A percentile compares a stretch with the other conserved stretches of the same genome.
phyloP scores from a whole-genome alignment of 2,113 vertebrate genomes.

The Heptranchias perlo region DNA sequence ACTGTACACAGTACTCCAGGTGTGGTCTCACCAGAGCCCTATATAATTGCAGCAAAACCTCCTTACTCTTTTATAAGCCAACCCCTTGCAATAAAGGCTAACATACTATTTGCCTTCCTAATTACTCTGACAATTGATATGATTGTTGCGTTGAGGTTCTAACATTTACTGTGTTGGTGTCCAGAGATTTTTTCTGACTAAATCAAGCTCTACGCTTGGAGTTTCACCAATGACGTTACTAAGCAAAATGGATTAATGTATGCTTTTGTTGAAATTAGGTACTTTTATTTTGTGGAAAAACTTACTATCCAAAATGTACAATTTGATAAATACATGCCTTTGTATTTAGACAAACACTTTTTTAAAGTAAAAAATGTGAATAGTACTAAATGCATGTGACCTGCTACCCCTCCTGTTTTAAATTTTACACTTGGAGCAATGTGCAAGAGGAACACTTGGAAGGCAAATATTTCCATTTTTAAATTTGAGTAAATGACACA shows the following conservation, averaged over 20 bases:
- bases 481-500: background rate
- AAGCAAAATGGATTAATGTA: background rate
- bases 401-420: background rate
- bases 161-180: background rate
- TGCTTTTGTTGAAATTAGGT: background rate
- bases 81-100: too few relatives aligned
- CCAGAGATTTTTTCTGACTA: background rate
- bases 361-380: background rate
- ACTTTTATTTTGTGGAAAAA: background rate
- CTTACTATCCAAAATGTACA: background rate
- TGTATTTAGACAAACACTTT: background rate
- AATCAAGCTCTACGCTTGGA: background rate
- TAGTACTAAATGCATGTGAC: background rate
- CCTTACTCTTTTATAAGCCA: too few relatives aligned
- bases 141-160: background rate
- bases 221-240: background rate
- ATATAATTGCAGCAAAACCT: too few relatives aligned
- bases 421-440: background rate
- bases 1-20: too few relatives aligned
- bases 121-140: too few relatives aligned
- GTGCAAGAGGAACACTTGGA: background rate
- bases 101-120: too few relatives aligned
- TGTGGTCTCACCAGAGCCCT: too few relatives aligned
- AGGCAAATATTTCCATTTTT: background rate
- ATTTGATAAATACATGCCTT: background rate